These are phyloP conservation scores for Petrophora chlorosata DNA, from an alignment of 2,888 invertebrate species.

Conservation along the genomic window DNA sequence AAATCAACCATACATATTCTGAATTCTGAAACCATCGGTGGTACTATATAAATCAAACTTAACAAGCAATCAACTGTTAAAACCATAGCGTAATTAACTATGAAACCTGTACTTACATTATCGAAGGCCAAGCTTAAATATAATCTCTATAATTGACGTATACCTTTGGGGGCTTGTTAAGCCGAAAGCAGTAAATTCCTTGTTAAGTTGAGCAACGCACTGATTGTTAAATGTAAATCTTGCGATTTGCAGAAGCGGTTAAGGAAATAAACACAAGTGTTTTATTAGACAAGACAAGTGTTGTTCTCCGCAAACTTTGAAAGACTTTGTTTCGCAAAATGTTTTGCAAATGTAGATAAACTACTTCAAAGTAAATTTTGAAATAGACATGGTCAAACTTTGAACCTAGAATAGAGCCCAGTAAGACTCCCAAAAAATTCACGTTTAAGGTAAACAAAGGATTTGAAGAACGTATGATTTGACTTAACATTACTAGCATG, in stretches of 20 bases:
- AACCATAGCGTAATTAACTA: slow-evolving; percentile 21
- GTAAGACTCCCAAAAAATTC: not conserved
- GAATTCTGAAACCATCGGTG: no score
- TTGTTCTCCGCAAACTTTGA: not conserved
- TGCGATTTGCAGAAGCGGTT: slow-evolving; percentile 2
- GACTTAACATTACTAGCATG: not conserved
- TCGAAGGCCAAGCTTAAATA: slow-evolving; percentile 31
- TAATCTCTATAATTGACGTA: slow-evolving; percentile 29
- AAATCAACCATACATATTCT: no score
- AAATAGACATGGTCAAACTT: no score
- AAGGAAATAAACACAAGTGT: slow-evolving; percentile 14
- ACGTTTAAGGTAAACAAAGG: no score
- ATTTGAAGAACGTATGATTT: no score
- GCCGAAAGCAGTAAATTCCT: slow-evolving; percentile 20
- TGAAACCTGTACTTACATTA: slow-evolving; percentile 18
- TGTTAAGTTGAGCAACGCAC: slow-evolving; percentile 16
- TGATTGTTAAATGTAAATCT: slow-evolving; percentile 13
- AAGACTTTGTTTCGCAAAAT: slow-evolving; percentile 9
- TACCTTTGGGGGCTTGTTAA: slow-evolving; percentile 27
- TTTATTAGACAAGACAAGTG: slow-evolving; percentile 5
- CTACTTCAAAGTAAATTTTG: not conserved
- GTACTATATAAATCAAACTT: slow-evolving; percentile 33
- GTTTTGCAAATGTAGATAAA: not conserved
- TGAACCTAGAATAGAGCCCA: not conserved
- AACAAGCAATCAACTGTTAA: slow-evolving; percentile 32